phyloP scores from a whole-genome alignment of 1,140 invertebrate genomes.

The Gonatopus flavifemur region DNA sequence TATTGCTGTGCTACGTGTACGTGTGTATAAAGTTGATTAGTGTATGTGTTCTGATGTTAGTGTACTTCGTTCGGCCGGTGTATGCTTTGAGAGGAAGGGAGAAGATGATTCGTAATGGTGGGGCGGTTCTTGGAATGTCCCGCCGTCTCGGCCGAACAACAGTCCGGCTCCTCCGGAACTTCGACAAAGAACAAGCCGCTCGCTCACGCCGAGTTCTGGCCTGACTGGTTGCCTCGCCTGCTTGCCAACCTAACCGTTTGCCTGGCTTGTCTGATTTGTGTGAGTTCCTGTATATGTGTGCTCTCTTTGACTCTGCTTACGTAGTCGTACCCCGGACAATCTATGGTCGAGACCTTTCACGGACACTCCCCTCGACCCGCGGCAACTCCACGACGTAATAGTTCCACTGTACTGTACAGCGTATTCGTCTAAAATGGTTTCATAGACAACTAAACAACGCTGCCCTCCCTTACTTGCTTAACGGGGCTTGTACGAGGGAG shows the following conservation, averaged over 20 bases:
- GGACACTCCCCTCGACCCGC: constrained; percentile 3
- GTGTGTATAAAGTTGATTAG: too few relatives aligned
- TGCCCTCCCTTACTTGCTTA: constrained; percentile 1
- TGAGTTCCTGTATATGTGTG: constrained; percentile 1
- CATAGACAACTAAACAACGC: constrained; percentile 14
- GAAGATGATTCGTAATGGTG: constrained; percentile 7
- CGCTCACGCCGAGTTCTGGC: constrained; percentile 13
- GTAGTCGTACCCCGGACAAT: not conserved
- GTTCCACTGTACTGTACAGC: constrained; percentile 2
- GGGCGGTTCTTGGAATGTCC: constrained; percentile 44
- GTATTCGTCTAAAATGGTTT: too few relatives aligned
- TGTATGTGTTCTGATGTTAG: too few relatives aligned
- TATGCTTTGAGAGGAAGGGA: not conserved
- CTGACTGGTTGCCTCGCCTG: constrained; percentile 24
- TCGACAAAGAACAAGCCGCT: constrained; percentile 16
- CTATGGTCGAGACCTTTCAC: constrained; percentile 7
- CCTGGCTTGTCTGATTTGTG: constrained; percentile 18
- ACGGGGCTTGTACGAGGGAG: not conserved
- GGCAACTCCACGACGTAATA: not conserved
- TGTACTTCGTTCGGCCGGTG: not conserved
- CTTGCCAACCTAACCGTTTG: constrained; percentile 14
- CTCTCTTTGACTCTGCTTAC: constrained; percentile 1
- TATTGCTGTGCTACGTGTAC: too few relatives aligned
- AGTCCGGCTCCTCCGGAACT: constrained; percentile 43
- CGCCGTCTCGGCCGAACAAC: constrained; percentile 45